phyloP scores from a whole-genome alignment of 2,888 invertebrate species.

The Drosophila nigritarsus region DNA sequence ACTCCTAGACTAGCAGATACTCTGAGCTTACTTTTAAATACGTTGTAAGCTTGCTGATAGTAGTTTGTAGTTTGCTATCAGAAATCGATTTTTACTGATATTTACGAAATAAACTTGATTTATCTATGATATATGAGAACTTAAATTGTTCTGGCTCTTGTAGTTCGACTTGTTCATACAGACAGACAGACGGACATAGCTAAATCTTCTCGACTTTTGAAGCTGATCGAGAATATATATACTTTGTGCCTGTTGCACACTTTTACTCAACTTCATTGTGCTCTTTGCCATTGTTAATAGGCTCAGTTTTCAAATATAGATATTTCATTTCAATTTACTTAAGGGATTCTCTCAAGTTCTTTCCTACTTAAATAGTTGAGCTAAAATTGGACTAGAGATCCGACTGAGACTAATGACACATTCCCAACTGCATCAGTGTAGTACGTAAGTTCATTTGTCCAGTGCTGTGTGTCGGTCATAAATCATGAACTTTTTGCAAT shows the following conservation, averaged over 20 bases:
- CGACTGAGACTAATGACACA: slow-evolving; percentile 13
- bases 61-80: too few relatives aligned
- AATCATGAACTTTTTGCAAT: slow-evolving; percentile 70
- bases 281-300: not conserved
- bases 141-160: not conserved
- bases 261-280: not conserved
- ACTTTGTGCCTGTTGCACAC: not conserved
- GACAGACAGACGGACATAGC: not conserved
- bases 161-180: not conserved
- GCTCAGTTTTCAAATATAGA: not conserved
- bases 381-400: not conserved
- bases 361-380: not conserved
- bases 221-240: not conserved
- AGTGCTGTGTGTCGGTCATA: slow-evolving; percentile 45
- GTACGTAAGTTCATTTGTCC: slow-evolving; percentile 18
- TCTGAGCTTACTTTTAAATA: not conserved
- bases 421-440: slow-evolving; percentile 33
- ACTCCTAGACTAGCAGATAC: not conserved
- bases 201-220: not conserved
- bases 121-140: not conserved
- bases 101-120: not conserved
- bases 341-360: not conserved
- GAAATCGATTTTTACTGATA: not conserved
- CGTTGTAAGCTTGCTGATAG: not conserved
- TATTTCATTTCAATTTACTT: not conserved